Base-by-base conservation (phyloP, 1,140 invertebrate species). In the Heterodera carotae region DNA sequence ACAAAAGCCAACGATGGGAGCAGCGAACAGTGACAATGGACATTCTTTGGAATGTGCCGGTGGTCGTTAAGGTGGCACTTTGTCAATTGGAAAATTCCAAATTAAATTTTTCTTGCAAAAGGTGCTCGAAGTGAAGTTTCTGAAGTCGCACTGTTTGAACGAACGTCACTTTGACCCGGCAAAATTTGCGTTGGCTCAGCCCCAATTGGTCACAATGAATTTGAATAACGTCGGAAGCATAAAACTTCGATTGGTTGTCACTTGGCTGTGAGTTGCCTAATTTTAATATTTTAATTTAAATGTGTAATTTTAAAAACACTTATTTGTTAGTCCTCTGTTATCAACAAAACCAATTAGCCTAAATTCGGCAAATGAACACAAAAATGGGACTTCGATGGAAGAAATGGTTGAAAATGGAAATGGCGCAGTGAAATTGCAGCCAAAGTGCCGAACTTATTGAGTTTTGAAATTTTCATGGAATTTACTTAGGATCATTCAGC, bases 171-270 rank as follows among this genome's bases (percentile, higher is more conserved):
- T 91, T 88, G 91, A 92, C 81, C 90, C 90, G 12, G 89, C 89
- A 69, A 90, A 91, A 75, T 87, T 92, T 27, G 91, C 91, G 82
- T 90, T 89, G 31, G 88, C 90, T 36, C 89, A 91, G 75, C 90
- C 91, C n/a, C 91, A 92, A 83, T 86, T 91, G 31, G 91, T 92
- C 90, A 91, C 91, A 3, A 90, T 92, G 84, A 91, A 91, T 84
- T 87, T 92, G 75, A 92, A 92, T 85, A 87, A 89, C 22, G 90
- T 89, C 79, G 91, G 91, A 72, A 91, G 91, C n/a, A 87, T 92
- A 39, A 92, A 92, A 88, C 88, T 92, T 53, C 91, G 90, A 80
- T 82, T 92, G 71, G 85, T 92, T 53, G 90, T 92, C 72, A 90
- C 90, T 8, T 92, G 91, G 91, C 90, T 91, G 90, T 91, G 88